Evolutionary conservation across 1,140 invertebrate species (phyloP), one percentile per base, ranked within the genome.

Genomic region (Oreohelix idahoensis): DNA sequence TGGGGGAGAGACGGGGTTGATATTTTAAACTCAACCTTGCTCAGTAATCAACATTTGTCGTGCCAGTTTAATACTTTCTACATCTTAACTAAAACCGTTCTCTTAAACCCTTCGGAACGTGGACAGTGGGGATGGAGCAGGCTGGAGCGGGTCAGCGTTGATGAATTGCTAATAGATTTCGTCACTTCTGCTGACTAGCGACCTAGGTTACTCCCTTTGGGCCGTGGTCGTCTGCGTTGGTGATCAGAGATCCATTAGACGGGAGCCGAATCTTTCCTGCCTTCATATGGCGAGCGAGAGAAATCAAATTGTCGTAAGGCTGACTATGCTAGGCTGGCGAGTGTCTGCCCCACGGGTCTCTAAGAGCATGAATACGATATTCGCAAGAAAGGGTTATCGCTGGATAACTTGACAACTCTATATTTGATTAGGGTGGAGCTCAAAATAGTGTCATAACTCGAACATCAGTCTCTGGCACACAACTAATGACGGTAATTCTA

Each of bases 101-200:
- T n/a, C n/a, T n/a, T n/a, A n/a, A n/a, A n/a, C n/a, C n/a, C n/a
- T n/a, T n/a, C 15, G 42, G 42, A 45, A 45, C 15, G 15, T 8
- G 5, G 15, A 45, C 42, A 15, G 42, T 45, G 5, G 42, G 42
- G 42, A 15, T 45, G 5, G 42, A 15, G 5, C 5, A 45, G 71
- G 26, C 2, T 39, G 77, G 36, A 5, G 10, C 1, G 77, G 58
- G 77, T 66, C 77, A 79, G 53, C 39, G 77, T 66, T 79, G 77
- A 79, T 79, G 77, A 79, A 79, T 79, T 79, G 77, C 77, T 66
- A 79, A 66, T 79, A 79, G 77, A 79, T 79, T 79, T 79, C 77
- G 36, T 79, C 77, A 79, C 77, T 79, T 79, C 51, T 63, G 53
- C 35, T 79, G 77, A 69, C 53, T 79, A 45, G 51, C 36, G 51